Percentiles rank a stretch among this genome's conserved stretches.
These are phyloP conservation scores for Pectinophora gossypiella DNA, from an alignment of 1,140 invertebrate genomes.

Conservation along the genomic window DNA sequence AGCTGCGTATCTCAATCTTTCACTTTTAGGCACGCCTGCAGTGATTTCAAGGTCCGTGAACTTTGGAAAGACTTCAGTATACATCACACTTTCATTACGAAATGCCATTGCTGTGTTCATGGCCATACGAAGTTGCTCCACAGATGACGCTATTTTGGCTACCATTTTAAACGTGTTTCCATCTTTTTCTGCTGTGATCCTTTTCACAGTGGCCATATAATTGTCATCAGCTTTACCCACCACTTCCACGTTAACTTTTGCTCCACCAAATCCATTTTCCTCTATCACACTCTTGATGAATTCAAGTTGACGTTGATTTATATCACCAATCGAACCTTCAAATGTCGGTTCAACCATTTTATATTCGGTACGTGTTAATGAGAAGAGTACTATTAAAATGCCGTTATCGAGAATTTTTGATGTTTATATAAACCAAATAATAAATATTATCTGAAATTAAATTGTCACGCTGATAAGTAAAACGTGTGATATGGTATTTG, in stretches of 20 bases:
- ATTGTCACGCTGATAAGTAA: too few species aligned
- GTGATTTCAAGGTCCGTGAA: slow-evolving; percentile 3
- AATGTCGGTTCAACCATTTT: too few species aligned
- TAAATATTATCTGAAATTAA: too few species aligned
- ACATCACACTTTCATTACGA: slow-evolving; percentile 7
- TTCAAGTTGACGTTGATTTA: slow-evolving; percentile 25
- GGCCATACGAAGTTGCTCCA: background rate
- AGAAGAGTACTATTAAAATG: too few species aligned
- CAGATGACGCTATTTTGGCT: slow-evolving; percentile 13
- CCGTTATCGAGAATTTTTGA: too few species aligned
- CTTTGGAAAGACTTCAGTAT: slow-evolving; percentile 6
- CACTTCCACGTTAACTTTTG: slow-evolving; percentile 19
- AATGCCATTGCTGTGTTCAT: slow-evolving; percentile 9
- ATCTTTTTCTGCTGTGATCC: slow-evolving; percentile 14
- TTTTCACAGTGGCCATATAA: slow-evolving; percentile 23
- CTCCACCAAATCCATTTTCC: slow-evolving; percentile 21
- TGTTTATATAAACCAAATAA: too few species aligned
- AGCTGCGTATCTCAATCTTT: background rate
- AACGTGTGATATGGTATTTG: too few species aligned
- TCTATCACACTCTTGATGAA: slow-evolving; percentile 23
- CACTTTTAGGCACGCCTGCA: background rate
- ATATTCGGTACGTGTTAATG: too few species aligned
- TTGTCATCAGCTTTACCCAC: slow-evolving; percentile 33
- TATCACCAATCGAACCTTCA: too few species aligned
- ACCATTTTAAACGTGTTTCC: slow-evolving; percentile 17